Base-by-base conservation (phyloP, 2,888 invertebrate species). In the Caenorhabditis becei region DNA sequence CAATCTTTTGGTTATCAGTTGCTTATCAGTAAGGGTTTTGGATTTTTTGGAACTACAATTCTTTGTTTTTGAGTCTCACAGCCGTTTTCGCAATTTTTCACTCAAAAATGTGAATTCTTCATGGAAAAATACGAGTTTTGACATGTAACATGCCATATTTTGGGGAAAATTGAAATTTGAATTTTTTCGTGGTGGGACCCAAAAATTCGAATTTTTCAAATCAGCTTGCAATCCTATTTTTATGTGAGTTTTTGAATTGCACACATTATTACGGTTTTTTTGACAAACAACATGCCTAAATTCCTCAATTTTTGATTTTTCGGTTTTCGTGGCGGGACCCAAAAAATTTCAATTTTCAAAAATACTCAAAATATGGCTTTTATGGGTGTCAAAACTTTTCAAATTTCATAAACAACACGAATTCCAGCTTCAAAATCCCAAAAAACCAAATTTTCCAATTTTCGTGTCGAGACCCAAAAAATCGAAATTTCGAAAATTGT, bases 101-200 rank as follows among this genome's bases (percentile, higher is more conserved):
- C 41, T 41, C 2, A 2, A 41, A 41, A 41, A 41, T 41, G 7
- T 5, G 41, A 41, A 14, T 41, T 41, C 2, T 41, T 41, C 41
- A 14, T 41, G 10, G 3, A 16, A 41, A 41, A 41, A 5, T 3
- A 47, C 4, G 4, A 3, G 18, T 47, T 47, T 47, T 47, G 18
- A 47, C 11, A 47, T 47, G 11, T n/a, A 18, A 47, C 18, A 47
- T 47, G 47, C n/a, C 5, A 4, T 4, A 20, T 47, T 47, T 47
- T 18, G n/a, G 11, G 18, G 18, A 47, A 10, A 10, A 10, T 47
- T 47, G 18, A 20, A 47, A 18, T 18, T 47, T 47, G n/a, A 1
- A 18, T 4, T 18, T 47, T 47, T 47, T 47, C 47, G 47, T 47
- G 47, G 47, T 18, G 47, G 10, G 47, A 47, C 47, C 47, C 47